Percentiles rank a stretch among this genome's conserved stretches.
These are phyloP conservation scores for rat (Rattus norvegicus) DNA, from an alignment of 2,113 vertebrate genomes.

Conservation along the genomic window DNA sequence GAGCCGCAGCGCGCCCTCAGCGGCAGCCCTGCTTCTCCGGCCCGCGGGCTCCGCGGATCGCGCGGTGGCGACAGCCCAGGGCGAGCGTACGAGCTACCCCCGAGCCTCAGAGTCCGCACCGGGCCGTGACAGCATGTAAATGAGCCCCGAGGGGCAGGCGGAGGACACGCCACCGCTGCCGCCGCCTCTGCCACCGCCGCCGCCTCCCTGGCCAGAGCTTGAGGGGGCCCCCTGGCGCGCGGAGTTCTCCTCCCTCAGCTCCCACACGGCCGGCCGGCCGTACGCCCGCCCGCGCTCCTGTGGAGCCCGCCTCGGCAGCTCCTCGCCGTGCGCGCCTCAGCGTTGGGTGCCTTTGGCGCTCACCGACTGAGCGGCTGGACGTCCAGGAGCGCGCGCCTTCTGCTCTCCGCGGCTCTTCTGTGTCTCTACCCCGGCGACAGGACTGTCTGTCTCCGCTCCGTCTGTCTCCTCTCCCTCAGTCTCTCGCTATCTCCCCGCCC, in stretches of 20 bases:
- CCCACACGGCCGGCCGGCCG: not conserved
- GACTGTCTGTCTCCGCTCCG: too few species aligned
- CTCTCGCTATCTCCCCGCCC: too few species aligned
- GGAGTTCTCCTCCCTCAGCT: not conserved
- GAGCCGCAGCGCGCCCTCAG: conserved; percentile 43
- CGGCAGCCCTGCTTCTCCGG: not conserved
- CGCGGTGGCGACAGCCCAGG: not conserved
- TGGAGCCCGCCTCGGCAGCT: not conserved
- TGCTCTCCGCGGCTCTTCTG: not conserved
- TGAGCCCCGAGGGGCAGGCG: not conserved
- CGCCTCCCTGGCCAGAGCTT: not conserved
- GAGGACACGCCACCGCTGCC: not conserved
- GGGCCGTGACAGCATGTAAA: conserved; percentile 68
- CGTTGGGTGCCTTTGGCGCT: not conserved
- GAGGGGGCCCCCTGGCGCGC: not conserved
- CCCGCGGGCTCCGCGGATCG: not conserved
- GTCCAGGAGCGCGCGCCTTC: not conserved
- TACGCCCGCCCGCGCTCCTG: not conserved
- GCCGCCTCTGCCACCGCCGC: not conserved
- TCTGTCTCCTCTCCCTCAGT: too few species aligned
- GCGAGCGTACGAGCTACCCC: not conserved
- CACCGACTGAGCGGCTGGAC: not conserved
- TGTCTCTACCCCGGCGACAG: too few species aligned
- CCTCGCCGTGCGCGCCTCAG: not conserved
- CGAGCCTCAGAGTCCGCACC: not conserved